phyloP scores from a whole-genome alignment of 1,140 invertebrate genomes.

The Drosophila truncata region DNA sequence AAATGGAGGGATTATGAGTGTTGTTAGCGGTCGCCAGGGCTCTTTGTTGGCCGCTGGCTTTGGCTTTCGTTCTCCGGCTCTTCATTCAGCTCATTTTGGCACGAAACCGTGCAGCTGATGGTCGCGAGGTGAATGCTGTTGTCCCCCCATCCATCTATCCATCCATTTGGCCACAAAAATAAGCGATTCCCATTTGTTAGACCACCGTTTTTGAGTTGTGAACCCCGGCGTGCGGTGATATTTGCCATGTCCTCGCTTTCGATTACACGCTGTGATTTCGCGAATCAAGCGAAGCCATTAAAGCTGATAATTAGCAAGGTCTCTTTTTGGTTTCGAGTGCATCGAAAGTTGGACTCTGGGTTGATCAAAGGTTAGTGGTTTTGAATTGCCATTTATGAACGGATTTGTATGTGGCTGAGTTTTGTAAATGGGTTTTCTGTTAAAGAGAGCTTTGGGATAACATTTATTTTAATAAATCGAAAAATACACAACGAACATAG shows the following conservation, averaged over 20 bases:
- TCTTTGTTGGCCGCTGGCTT: constrained; percentile 40
- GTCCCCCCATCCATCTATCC: constrained; percentile 8
- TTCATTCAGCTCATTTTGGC: constrained; percentile 60
- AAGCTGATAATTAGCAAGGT: constrained; percentile 33
- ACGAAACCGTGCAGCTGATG: constrained; percentile 13
- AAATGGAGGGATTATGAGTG: constrained; percentile 81
- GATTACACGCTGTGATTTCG: constrained; percentile 37
- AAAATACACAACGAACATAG: not conserved
- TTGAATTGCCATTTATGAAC: constrained; percentile 4
- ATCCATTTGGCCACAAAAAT: constrained; percentile 51
- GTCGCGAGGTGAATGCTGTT: constrained; percentile 5
- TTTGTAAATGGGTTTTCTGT: no score
- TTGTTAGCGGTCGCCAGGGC: constrained; percentile 72
- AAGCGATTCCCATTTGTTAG: constrained; percentile 65
- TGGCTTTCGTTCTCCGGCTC: constrained; percentile 23
- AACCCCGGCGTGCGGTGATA: constrained; percentile 9
- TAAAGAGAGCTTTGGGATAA: no score
- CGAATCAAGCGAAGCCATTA: constrained; percentile 31
- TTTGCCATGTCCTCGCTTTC: constrained; percentile 29
- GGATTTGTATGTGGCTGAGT: not conserved
- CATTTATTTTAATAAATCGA: no score
- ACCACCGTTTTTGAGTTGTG: constrained; percentile 34
- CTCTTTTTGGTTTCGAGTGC: not conserved
- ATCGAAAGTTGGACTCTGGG: not conserved
- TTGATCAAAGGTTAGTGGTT: not conserved